phyloP scores from a whole-genome alignment of 1,140 invertebrate genomes.

The Sminthurinus signatus region DNA sequence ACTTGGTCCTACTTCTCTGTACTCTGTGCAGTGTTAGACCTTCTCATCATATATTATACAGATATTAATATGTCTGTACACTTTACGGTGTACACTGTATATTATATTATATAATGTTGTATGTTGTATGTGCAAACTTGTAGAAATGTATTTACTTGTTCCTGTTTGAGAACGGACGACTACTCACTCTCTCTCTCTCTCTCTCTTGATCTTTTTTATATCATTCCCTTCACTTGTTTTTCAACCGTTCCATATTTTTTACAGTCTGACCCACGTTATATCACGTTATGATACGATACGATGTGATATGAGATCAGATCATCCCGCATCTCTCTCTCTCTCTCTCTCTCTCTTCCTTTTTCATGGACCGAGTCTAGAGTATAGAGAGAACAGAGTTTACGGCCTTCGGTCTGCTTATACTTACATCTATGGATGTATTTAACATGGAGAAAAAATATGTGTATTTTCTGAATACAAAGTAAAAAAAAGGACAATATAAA shows the following conservation, averaged over 20 bases:
- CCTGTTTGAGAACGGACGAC: neutral
- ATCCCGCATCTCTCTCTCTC: conserved; percentile 13
- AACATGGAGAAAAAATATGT: too few species aligned
- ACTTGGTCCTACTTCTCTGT: conserved; percentile 24
- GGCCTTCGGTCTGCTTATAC: too few species aligned
- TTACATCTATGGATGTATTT: too few species aligned
- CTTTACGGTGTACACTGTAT: too few species aligned
- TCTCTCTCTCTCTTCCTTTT: neutral
- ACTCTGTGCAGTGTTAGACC: conserved; percentile 1
- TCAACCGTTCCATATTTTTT: conserved; percentile 15
- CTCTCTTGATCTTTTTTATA: neutral
- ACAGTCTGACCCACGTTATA: conserved; percentile 27
- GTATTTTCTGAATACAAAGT: too few species aligned
- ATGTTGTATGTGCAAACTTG: neutral
- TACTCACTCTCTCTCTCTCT: conserved; percentile 11
- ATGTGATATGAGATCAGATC: conserved; percentile 29
- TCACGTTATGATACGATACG: too few species aligned
- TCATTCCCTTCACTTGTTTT: neutral
- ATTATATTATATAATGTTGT: conserved; percentile 6
- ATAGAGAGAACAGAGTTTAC: neutral
- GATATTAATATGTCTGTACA: too few species aligned
- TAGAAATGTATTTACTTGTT: conserved; percentile 8
- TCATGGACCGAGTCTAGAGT: neutral
- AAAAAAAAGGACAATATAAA: too few species aligned
- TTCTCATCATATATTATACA: neutral